Percentiles rank a stretch among this genome's conserved stretches.
These are phyloP conservation scores for Thereva unica DNA, from an alignment of 2,888 invertebrate genomes.

Conservation along the genomic window DNA sequence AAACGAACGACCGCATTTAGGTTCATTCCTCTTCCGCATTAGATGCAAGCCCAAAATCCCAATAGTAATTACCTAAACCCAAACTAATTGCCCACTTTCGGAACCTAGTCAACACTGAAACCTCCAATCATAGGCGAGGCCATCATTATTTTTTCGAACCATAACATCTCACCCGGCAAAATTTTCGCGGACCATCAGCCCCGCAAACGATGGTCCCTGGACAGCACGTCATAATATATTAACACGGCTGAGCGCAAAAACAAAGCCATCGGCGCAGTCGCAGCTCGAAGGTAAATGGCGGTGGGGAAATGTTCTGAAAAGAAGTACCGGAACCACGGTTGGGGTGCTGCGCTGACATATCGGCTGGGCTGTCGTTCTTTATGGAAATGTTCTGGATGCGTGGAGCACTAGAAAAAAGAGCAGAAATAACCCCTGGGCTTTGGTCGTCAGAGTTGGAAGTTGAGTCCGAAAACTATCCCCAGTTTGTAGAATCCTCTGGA, in stretches of 20 bases:
- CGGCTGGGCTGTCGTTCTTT: background rate
- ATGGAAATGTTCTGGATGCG: too few species aligned
- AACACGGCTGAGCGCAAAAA: conserved; percentile 31
- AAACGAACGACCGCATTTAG: too few species aligned
- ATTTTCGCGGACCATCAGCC: background rate
- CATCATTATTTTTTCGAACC: background rate
- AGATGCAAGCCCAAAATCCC: too few species aligned
- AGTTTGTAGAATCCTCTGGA: too few species aligned
- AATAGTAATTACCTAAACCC: too few species aligned
- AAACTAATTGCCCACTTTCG: too few species aligned
- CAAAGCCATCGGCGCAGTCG: conserved; percentile 24
- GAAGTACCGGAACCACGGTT: conserved; percentile 29
- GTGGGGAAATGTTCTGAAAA: conserved; percentile 14
- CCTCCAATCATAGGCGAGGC: background rate
- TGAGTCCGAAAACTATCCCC: conserved; percentile 5
- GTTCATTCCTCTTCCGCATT: too few species aligned
- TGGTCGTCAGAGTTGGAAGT: background rate
- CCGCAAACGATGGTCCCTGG: background rate
- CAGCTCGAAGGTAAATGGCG: background rate
- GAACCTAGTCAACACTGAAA: background rate
- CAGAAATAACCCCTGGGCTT: conserved; percentile 13
- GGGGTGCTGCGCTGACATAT: conserved; percentile 15
- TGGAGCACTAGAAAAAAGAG: background rate
- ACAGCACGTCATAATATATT: conserved; percentile 12
- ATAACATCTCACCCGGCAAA: conserved; percentile 14